Base-by-base conservation (phyloP, 2,888 invertebrate genomes). In the Prostheceraeus crozeri region DNA sequence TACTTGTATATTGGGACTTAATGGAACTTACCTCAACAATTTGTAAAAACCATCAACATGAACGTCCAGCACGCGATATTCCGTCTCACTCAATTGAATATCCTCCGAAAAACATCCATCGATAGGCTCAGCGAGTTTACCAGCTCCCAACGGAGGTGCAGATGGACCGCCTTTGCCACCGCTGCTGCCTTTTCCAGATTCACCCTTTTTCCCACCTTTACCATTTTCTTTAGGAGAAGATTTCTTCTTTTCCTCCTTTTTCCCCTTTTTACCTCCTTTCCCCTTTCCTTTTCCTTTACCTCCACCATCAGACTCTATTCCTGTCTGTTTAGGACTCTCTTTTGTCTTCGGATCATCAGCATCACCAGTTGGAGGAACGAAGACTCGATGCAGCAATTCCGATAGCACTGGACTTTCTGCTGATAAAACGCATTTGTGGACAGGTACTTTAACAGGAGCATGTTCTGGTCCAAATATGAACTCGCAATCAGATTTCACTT, bases 381-480 rank as follows among this genome's bases (percentile, higher is more conserved):
- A 46, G 31, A 4, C 31, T 6, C 11, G 8, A 30, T 53, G 30
- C n/a, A 16, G n/a, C n/a, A 46, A 23, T 46, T 46, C 48, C n/a
- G 27, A 23, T 46, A 46, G 27, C 3, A 54, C 28, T 11, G 57
- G 57, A 54, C 57, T 57, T 28, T 57, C 55, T 6, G 21, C 52
- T 6, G 3, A 3, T 14, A 57, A 54, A 16, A 57, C 53, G 30
- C 57, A 57, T 54, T 57, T 57, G 21, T 57, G 57, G 3, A 4
- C 57, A n/a, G 4, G 21, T 16, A 57, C 54, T 4, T 25, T 21
- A 23, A 52, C 55, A 4, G 28, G 23, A 23, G 14, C 21, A 30
- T 54, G 19, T 11, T 57, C 52, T 8, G 57, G 57, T 19, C 57
- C 57, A 6, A 57, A 46, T 16, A 53, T n/a, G 54, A 57, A 57